Evolutionary conservation across 1,140 invertebrate genomes (phyloP), one percentile per base, ranked within the genome.

Genomic region (Drosophila novamexicana): DNA sequence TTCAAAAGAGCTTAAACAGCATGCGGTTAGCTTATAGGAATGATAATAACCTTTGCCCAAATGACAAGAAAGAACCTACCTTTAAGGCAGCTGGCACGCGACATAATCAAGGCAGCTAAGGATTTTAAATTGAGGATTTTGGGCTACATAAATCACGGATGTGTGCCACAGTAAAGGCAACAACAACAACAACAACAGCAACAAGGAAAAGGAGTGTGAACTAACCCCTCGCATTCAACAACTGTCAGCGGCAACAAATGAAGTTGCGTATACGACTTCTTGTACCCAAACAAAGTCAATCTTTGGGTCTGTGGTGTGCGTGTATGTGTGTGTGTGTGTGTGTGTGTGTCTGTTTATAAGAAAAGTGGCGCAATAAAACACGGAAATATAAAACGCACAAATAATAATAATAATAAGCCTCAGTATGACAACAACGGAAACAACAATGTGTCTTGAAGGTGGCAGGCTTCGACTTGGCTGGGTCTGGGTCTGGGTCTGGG

Each of bases 331-430:
- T 64, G 45, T 18, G 58, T 45, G 37, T 37, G 29, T 18, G 59
- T 63, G 42, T 40, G n/a, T 53, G 32, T 53, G 59, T 45, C 37
- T 65, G 73, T 59, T 42, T 52, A 53, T 63, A 81, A 68, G 75
- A 82, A 76, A 82, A 86, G 79, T 84, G 84, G 77, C 74, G 83
- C 84, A 88, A 88, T 88, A 88, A 89, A 88, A 89, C 77, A 88
- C 83, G 83, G 83, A 88, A 88, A 88, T 89, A 88, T 88, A 89
- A 88, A 89, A 89, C 83, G 83, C 83, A 88, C 80, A 88, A 86
- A 86, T 86, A 86, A 83, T 89, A 86, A 83, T 89, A 86, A 88
- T 88, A 88, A 89, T 89, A 88, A 89, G 84, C 83, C 77, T 71
- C 72, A 74, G 75, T 63, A 63, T 49, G 62, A 63, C 53, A 18